Base-by-base conservation (phyloP, 2,113 vertebrate genomes). In the Mionectes macconnelli region DNA sequence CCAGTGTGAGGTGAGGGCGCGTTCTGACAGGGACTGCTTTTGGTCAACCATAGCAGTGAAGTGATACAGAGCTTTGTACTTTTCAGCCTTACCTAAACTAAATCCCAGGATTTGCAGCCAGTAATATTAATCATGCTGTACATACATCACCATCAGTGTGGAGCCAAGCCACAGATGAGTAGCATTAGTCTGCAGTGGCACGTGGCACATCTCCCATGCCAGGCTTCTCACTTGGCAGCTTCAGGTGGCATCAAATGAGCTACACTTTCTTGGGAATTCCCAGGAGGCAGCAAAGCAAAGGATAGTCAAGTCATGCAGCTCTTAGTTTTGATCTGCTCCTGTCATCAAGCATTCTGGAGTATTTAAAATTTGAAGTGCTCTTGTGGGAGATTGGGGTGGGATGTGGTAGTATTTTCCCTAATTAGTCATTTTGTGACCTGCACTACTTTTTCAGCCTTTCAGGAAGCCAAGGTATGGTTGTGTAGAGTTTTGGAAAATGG, bases 141-240 rank as follows among this genome's bases (percentile, higher is more conserved):
- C 20, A 24, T 24, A 44, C 35, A 19, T 24, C 40, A 47, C 31
- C 10, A 4, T 13, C 68, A 33, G 37, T 33, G 19, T 74, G n/a
- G 27, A 75, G 31, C 28, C 70, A 87, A 76, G 72, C 5, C 74
- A 53, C 30, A 73, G 70, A 47, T 9, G 27, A 66, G 33, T 7
- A 33, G 8, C 5, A n/a, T 49, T 89, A 68, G 7, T 62, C 78
- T 89, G 35, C 44, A 10, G 10, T 25, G 53, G 45, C 64, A 64
- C 0, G 1, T 24, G 52, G 49, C 21, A 88, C n/a, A 11, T 16
- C 0, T 0, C 50, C 42, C 35, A 12, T 0, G 6, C 20, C 68
- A 88, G 47, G 14, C 18, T 88, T 57, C 47, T 80, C 42, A 9
- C 45, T 94, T 76, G 82, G 85, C 75, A 92, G 35, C 13, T 1